Base-by-base conservation (phyloP, 30 jellyfish, hydroid and myxozoan genomes). In the Aurelia aurita region DNA sequence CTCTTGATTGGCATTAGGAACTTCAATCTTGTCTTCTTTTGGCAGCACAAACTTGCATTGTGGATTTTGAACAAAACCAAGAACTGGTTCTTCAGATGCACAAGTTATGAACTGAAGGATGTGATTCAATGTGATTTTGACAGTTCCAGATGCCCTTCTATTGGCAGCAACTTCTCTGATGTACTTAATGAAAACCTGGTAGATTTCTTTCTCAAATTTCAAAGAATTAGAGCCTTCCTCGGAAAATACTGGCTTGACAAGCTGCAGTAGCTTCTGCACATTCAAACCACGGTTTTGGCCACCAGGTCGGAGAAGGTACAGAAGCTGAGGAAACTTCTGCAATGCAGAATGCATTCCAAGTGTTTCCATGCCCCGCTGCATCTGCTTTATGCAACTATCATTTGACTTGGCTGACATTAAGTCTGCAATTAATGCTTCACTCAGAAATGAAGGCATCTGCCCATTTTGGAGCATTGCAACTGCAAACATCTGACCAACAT, bases 81-180 rank as follows among this genome's bases (percentile, higher is more conserved):
- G 84, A 14, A 60, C 82, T 18, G 81, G 88, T 27, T 73, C 85
- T 47, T 73, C 85, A 44, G 72, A 18, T 14, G 85, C 74, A 34
- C 85, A 81, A 15, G 85, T 73, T 14, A 46, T 45, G 35, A 73
- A 73, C 78, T 44, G 73, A 29, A 73, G 74, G 39, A 73, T 73
- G 25, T 46, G 49, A 20, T 32, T 22, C 35, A 73, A 28, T 16
- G 78, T 44, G 35, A 73, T 43, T 73, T 29, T 44, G 67, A 31
- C 20, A 21, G 5, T 32, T 18, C 81, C 81, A 26, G 65, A 69
- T 16, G 45, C 39, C 35, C 85, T 22, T 22, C 54, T 73, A 46
- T 28, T 28, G n/a, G 75, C 74, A 15, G 85, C 85, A 3, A 73
- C 78, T 23, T 73, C 74, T 45, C 85, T 35, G 3, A 73, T 34